Evolutionary conservation across 2,888 invertebrate species (phyloP), one percentile per base, ranked within the genome.

Genomic region (Pantelozetes paolii): DNA sequence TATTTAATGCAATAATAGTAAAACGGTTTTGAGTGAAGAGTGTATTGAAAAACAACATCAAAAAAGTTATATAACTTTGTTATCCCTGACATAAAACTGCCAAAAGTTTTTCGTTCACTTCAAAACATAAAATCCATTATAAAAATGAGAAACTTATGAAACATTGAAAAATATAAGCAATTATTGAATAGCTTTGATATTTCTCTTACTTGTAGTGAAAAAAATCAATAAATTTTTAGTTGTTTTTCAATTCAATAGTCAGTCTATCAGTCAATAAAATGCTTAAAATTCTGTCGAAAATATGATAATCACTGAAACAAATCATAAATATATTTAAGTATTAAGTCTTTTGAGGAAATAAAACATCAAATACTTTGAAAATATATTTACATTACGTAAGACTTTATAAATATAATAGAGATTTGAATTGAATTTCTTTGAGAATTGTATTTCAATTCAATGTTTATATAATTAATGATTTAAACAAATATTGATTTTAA

Each of bases 81-180:
- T 59, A 59, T 59, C 59, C 59, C 59, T 59, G 59, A 59, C 59
- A 59, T 59, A 11, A 59, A 59, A 59, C 20, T 59, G 59, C 30
- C 59, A 59, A 5, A n/a, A 54, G 26, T 20, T 20, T n/a, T 54
- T n/a, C n/a, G 54, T 20, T 54, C n/a, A n/a, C n/a, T 20, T 6
- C 11, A 20, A 13, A 36, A 18, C 11, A 45, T 6, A 23, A 54
- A 54, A 54, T 9, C 54, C 8, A 54, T 54, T 54, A 54, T 26
- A 26, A 54, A 26, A 54, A 26, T 54, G 59, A n/a, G 59, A 9
- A 59, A 59, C 59, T 30, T 59, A 59, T 59, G 59, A 59, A 26
- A 57, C 8, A 57, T 36, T n/a, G n/a, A n/a, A n/a, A n/a, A n/a
- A n/a, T n/a, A n/a, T n/a, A n/a, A n/a, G n/a, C n/a, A n/a, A n/a